Evolutionary conservation across 2,888 invertebrate species (phyloP).

Genomic region (Amblyjoppa fuscipennis): DNA sequence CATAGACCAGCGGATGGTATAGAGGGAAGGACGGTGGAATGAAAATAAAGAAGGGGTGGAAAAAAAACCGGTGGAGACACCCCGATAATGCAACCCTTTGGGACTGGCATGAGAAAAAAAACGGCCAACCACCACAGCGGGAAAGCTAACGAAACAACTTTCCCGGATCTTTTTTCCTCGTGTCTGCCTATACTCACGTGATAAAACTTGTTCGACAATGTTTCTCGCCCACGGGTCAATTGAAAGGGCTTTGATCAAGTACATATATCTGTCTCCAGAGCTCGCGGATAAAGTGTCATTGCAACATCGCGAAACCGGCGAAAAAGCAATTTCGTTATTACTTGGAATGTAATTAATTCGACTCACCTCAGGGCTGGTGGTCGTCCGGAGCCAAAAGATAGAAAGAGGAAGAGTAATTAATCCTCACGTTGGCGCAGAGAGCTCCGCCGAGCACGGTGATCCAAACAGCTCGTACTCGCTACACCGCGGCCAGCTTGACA

Average conservation of each 20-base stretch:
- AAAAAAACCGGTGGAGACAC: conserved; percentile 61
- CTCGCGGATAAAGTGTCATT: neutral
- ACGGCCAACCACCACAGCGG: conserved; percentile 39
- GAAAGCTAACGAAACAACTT: conserved; percentile 56
- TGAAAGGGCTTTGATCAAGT: conserved; percentile 36
- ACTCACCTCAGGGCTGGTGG: conserved; percentile 70
- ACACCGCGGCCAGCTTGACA: conserved; percentile 64
- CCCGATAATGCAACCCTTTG: conserved; percentile 64
- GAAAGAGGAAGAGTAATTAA: conserved; percentile 76
- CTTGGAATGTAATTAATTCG: conserved; percentile 74
- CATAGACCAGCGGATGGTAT: conserved; percentile 78
- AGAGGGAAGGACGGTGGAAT: conserved; percentile 37
- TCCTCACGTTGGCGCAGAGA: conserved; percentile 73
- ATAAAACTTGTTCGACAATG: conserved; percentile 25
- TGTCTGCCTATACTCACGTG: conserved; percentile 2
- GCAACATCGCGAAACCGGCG: conserved; percentile 5
- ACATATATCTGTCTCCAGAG: neutral
- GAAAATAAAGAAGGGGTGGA: conserved; percentile 13
- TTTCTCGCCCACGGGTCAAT: conserved; percentile 34
- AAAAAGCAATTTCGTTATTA: conserved; percentile 76
- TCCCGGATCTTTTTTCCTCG: conserved; percentile 17
- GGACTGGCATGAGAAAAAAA: conserved; percentile 62
- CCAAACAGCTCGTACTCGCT: conserved; percentile 32
- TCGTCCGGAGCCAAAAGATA: conserved; percentile 58
- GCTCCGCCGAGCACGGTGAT: conserved; percentile 56